Evolutionary conservation across 64 coral and sea anemone species (phyloP), one percentile per base, ranked within the genome.

Genomic region (Catalaphyllia jardinei): DNA sequence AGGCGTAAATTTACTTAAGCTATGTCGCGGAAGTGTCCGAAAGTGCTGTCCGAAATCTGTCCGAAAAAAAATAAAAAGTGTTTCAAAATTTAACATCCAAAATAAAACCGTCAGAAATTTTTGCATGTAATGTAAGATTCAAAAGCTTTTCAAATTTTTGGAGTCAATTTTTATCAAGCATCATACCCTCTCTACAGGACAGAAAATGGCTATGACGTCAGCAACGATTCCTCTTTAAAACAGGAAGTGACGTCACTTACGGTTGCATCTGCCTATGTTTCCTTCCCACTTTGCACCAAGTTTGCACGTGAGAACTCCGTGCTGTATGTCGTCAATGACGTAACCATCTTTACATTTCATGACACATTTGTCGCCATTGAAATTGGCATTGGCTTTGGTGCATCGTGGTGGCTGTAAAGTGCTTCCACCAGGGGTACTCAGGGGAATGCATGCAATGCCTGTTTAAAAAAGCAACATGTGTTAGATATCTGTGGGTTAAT

Each of bases 351-450:
- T n/a, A 63, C 93, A 94, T 35, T 52, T 79, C 29, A 87, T 51
- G 18, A 42, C 74, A 46, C 93, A 94, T 42, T 64, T 72, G 73
- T 94, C 89, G 11, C 83, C 76, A 88, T 25, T 88, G 31, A 49
- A 24, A 73, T 94, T 94, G 25, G 93, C 74, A 60, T 90, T 73
- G 12, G 27, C 22, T 51, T 74, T 17, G 2, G 38, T 74, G 72
- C 93, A 94, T 86, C 93, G 76, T 20, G 82, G 38, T 42, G 93
- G 93, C 35, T 69, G n/a, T 1, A 94, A 39, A 20, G 19, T 75
- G 60, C 76, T 73, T 15, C 75, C 63, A 29, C 25, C 31, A 7
- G 83, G 83, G 18, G 29, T 24, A 31, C 19, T 10, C 15, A 91
- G 14, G 17, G 88, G 19, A 13, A 50, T 19, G 52, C 93, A 94